phyloP scores from a whole-genome alignment of 2,888 invertebrate genomes.

The Cyclophora punctaria region DNA sequence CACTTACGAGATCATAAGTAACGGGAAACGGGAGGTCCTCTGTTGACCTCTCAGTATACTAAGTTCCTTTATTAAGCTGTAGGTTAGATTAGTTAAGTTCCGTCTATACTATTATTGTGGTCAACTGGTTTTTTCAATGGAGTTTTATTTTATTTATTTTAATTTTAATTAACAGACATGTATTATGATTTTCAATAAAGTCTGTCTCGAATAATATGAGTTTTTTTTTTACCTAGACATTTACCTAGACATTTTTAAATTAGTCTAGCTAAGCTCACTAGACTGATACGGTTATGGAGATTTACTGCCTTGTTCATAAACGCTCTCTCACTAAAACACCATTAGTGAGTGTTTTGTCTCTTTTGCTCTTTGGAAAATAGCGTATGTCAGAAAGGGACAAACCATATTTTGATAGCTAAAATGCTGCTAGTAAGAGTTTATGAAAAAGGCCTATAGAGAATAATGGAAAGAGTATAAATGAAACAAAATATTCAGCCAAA shows the following conservation, averaged over 20 bases:
- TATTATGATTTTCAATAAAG: constrained; percentile 20
- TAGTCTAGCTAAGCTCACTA: no score
- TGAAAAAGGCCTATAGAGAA: no score
- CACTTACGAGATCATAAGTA: constrained; percentile 70
- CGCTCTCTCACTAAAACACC: no score
- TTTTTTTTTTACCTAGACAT: background rate
- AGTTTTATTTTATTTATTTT: constrained; percentile 16
- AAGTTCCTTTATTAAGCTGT: background rate
- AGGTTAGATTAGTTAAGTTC: no score
- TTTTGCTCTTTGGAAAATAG: no score
- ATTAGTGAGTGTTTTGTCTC: no score
- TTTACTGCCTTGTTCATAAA: no score
- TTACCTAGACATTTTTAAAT: background rate
- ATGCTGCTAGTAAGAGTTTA: no score
- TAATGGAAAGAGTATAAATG: constrained; percentile 25
- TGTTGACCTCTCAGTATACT: constrained; percentile 42
- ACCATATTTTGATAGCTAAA: no score
- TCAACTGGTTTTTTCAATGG: background rate
- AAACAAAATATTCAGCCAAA: constrained; percentile 67
- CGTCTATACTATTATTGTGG: no score
- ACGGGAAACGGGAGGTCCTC: constrained; percentile 58
- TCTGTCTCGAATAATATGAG: constrained; percentile 6
- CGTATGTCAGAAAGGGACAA: no score
- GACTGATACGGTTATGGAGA: no score
- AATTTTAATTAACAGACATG: constrained; percentile 13